Base-by-base conservation (phyloP, 1,140 invertebrate species). In the Daktulosphaira vitifoliae region DNA sequence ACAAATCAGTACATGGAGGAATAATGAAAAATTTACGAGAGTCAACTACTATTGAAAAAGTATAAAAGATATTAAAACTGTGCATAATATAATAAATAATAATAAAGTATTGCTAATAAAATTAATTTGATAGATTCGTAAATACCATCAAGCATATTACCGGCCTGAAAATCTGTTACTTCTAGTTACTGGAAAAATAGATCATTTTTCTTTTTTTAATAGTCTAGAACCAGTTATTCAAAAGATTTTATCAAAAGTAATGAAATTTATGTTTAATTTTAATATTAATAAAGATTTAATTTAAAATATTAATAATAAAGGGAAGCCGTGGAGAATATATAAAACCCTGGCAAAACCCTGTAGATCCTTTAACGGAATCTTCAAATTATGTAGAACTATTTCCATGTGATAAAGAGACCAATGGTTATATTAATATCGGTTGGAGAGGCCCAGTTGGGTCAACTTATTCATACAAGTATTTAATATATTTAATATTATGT, bases 141-240 rank as follows among this genome's bases (percentile, higher is more conserved):
- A 81, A 33, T 96, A 87, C 71, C 93, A 96, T 72, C 84, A 84
- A 71, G 77, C 87, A 54, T 94, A 88, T 76, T 96, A 96, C 75
- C 79, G 90, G 33, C 83, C 92, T n/a, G 89, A 92, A 75, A 96
- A 96, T 76, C 75, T 95, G 48, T 85, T 84, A 67, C 75, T 96
- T 3, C 86, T 93, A 65, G 83, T 96, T 50, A 84, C 85, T 44
- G 92, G 92, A 1, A 83, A 86, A 75, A 82, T 96, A 6, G 81
- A 85, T 51, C 80, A 86, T 44, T 77, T 84, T 2, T 81, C 91
- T 70, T 81, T 95, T 2, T 90, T 93, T 73, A 77, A 81, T 71
- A 82, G 83, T 13, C 73, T 95, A 20, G 75, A 81, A 68, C 79
- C 81, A 26, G 74, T 92, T 15, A 89, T 93, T 75, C 78, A 87